These are phyloP conservation scores for Neodiprion virginianus DNA, from an alignment of 1,140 invertebrate genomes.

Conservation along the genomic window DNA sequence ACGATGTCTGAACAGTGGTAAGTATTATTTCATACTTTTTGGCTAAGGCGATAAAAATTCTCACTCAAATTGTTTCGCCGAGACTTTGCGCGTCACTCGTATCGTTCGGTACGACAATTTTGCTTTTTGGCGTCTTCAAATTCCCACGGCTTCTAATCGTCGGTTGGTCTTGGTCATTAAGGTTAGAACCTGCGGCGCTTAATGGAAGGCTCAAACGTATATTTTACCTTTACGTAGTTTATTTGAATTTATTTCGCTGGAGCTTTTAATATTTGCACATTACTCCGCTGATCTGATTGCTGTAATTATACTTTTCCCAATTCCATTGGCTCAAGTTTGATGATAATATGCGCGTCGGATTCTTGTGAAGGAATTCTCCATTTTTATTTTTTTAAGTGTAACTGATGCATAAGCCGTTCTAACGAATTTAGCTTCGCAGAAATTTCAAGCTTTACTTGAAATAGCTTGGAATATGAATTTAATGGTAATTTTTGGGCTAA, in stretches of 20 bases:
- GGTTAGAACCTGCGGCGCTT: background rate
- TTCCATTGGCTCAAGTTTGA: too few relatives aligned
- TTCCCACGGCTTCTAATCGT: background rate
- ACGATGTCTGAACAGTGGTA: background rate
- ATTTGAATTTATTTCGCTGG: too few relatives aligned
- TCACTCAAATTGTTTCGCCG: background rate
- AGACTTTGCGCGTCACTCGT: background rate
- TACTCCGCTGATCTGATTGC: too few relatives aligned
- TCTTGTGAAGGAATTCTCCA: background rate
- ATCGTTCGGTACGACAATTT: background rate
- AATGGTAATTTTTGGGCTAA: background rate
- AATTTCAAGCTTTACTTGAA: background rate
- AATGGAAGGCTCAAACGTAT: background rate
- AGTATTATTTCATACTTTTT: background rate
- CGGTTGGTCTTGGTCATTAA: background rate
- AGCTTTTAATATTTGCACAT: too few relatives aligned
- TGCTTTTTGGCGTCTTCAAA: background rate
- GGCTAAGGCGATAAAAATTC: background rate
- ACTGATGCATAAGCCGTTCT: background rate
- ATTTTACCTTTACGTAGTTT: too few relatives aligned
- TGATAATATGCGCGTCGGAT: too few relatives aligned
- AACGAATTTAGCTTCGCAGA: background rate
- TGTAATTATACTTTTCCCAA: too few relatives aligned
- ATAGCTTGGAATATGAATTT: background rate
- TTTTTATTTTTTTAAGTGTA: background rate